phyloP scores from a whole-genome alignment of 2,797 vertebrate species.

The Trachops cirrhosus region DNA sequence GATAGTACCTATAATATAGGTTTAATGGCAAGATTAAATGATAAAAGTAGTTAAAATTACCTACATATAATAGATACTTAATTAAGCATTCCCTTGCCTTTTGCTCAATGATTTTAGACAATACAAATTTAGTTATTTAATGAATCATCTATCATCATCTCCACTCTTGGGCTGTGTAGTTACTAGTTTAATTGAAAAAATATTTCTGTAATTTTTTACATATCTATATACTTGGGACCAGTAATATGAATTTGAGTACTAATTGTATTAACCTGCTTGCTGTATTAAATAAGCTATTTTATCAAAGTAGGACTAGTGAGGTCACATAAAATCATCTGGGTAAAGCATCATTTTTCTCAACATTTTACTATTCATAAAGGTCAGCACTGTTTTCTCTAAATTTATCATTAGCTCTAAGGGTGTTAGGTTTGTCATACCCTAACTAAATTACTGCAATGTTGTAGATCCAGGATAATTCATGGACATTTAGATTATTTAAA shows the following conservation, averaged over 20 bases:
- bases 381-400: neutral
- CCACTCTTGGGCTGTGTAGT: neutral
- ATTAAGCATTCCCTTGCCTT: conserved; percentile 3
- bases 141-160: conserved; percentile 12
- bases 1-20: neutral
- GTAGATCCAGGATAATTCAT: neutral
- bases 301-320: neutral
- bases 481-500: conserved; percentile 28
- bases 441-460: neutral
- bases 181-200: conserved; percentile 6
- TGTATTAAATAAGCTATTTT: neutral
- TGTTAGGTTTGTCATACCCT: neutral
- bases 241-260: neutral
- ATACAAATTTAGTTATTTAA: conserved; percentile 26
- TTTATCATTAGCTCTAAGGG: neutral
- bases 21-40: conserved; percentile 53
- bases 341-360: neutral
- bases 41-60: conserved; percentile 46
- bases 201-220: neutral
- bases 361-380: neutral
- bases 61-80: conserved; percentile 14
- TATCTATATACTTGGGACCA: neutral
- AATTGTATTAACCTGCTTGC: neutral
- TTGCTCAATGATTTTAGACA: conserved; percentile 28
- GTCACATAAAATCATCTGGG: neutral